Evolutionary conservation across 2,797 vertebrate genomes (phyloP), one percentile per base, ranked within the genome.

Genomic region (Euthynnus affinis): DNA sequence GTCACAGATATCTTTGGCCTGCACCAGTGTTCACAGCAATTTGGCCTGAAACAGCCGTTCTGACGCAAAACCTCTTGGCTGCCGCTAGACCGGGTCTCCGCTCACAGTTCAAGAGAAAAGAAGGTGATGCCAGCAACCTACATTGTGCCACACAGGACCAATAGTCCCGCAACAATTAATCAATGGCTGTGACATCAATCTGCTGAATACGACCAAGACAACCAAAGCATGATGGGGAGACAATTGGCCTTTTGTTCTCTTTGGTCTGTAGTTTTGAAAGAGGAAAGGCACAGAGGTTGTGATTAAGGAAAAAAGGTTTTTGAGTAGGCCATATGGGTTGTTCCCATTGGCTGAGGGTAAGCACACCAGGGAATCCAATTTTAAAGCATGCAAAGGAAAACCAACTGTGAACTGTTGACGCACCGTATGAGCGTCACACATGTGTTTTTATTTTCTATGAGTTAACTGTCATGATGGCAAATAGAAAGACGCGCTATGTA

Each of bases 21-120:
- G 66, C 66, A 62, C 68, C 79, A 77, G 58, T 5, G 13, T 70
- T 78, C 75, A 51, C 52, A 58, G 61, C 55, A 59, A 53, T 85
- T 65, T 53, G 77, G 66, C 51, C 82, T 79, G 42, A 83, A 81
- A 82, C 83, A 66, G 78, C 67, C 75, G 62, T 74, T 76, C 51
- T 89, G 87, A 92, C 72, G 77, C 82, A 86, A 77, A 86, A 66
- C 23, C 25, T 44, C 79, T 77, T 90, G 88, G 87, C 87, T 20
- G 23, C 12, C 52, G 61, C 52, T 34, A 53, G 60, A 60, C 42
- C 27, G 1, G 32, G 52, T 78, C 83, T 78, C 56, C 48, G 29
- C 81, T 71, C 73, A 14, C 77, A 60, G 71, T 53, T 71, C 44
- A 52, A 82, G 67, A 82, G 71, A 75, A 80, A 79, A 68, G 68